Percentiles rank a stretch among this genome's conserved stretches.
phyloP scores from a whole-genome alignment of 2,888 invertebrate genomes.

The Acheta domesticus region DNA sequence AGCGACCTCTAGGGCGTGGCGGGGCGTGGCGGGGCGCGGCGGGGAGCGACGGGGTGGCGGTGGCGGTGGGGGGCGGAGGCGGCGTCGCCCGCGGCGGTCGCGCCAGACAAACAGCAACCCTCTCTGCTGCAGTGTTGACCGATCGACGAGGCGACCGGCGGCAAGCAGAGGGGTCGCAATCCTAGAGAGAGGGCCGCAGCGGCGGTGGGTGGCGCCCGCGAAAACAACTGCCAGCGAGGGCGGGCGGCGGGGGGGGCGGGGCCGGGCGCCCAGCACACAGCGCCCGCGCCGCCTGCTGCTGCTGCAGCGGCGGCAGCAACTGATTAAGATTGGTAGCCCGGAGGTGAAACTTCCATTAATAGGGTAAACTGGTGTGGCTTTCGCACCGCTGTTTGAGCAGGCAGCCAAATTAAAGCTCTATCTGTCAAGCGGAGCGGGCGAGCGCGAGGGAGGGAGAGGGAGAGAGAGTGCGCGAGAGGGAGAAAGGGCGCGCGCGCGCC shows the following conservation, averaged over 20 bases:
- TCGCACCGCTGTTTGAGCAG: conserved; percentile 27
- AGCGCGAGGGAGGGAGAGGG: neutral
- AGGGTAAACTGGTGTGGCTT: conserved; percentile 27
- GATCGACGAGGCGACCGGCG: too few relatives aligned
- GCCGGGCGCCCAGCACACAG: too few relatives aligned
- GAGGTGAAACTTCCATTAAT: conserved; percentile 35
- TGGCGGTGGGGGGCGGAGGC: too few relatives aligned
- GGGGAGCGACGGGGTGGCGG: neutral
- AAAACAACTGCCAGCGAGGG: conserved; percentile 12
- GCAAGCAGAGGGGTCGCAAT: too few relatives aligned
- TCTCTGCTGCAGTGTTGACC: too few relatives aligned
- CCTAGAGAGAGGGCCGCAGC: too few relatives aligned
- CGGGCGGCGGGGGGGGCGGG: neutral
- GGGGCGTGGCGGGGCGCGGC: neutral
- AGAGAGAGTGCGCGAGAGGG: neutral
- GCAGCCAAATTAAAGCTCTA: conserved; percentile 34
- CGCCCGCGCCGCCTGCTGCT: too few relatives aligned
- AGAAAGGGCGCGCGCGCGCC: neutral
- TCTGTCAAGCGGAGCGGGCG: conserved; percentile 30
- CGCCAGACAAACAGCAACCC: too few relatives aligned
- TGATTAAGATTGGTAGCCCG: conserved; percentile 34
- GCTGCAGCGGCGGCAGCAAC: neutral
- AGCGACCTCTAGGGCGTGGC: neutral
- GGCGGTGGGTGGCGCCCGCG: too few relatives aligned
- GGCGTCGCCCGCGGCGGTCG: too few relatives aligned